Conservation (phyloP, 2,888 invertebrate species). For the Drosophila meridiana region DNA sequence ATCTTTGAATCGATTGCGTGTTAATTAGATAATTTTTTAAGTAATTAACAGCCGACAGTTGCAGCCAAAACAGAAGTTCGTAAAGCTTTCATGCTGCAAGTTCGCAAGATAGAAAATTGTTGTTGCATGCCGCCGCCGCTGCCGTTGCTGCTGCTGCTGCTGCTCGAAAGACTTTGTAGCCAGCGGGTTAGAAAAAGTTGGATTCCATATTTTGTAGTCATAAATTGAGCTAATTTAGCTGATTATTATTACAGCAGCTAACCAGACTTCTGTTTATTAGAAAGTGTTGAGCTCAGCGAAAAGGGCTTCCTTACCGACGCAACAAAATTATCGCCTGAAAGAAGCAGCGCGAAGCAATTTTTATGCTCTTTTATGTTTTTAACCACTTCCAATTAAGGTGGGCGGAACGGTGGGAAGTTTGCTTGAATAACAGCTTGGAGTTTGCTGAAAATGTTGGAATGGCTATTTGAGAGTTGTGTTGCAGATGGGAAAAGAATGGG, state of each 20-base stretch:
- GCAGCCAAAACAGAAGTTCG: constrained; percentile 40
- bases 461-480: background rate
- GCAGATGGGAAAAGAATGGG: background rate
- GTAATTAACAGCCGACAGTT: constrained; percentile 62
- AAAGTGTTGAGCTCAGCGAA: background rate
- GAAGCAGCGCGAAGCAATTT: background rate
- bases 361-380: background rate
- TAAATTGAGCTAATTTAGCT: constrained; percentile 1
- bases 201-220: background rate
- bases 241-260: constrained; percentile 3
- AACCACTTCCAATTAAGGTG: background rate
- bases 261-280: background rate
- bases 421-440: background rate
- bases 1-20: constrained; percentile 42
- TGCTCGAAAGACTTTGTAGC: background rate
- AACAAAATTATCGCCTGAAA: background rate
- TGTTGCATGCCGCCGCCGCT: background rate
- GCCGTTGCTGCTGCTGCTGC: background rate
- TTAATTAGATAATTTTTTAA: constrained; percentile 51
- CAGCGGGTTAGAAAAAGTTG: background rate
- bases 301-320: background rate
- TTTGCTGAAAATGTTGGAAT: background rate
- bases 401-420: background rate
- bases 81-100: background rate
- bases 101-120: constrained; percentile 1